These are phyloP conservation scores for Myanophis thanlyinensis DNA, from an alignment of 2,113 vertebrate genomes.

Conservation along the genomic window DNA sequence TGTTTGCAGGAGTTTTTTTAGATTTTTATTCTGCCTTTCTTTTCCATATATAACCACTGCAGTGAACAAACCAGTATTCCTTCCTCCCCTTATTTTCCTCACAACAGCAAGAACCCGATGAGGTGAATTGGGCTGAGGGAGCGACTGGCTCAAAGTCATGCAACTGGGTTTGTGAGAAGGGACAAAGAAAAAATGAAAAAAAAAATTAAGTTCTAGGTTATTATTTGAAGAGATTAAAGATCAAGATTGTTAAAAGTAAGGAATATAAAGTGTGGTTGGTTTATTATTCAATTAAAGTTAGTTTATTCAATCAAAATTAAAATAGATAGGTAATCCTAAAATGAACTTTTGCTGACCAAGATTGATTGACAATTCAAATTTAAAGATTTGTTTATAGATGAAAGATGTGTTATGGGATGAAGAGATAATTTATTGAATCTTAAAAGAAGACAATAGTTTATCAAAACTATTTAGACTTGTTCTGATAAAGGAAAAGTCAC, in stretches of 20 bases:
- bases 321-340: neutral
- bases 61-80: too few species aligned
- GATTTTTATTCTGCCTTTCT: too few species aligned
- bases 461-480: neutral
- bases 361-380: neutral
- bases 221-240: neutral
- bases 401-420: neutral
- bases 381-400: neutral
- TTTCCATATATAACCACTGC: too few species aligned
- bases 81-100: too few species aligned
- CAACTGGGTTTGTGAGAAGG: neutral
- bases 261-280: neutral
- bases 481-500: neutral
- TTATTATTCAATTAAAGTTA: neutral
- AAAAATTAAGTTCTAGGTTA: neutral
- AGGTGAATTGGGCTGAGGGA: too few species aligned
- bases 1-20: neutral
- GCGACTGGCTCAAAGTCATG: too few species aligned
- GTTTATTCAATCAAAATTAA: neutral
- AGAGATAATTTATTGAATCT: neutral
- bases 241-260: neutral
- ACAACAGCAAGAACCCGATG: too few species aligned
- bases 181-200: neutral
- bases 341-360: neutral
- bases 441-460: neutral